Conservation (phyloP, 2,888 invertebrate genomes). For the Oscheius onirici region DNA sequence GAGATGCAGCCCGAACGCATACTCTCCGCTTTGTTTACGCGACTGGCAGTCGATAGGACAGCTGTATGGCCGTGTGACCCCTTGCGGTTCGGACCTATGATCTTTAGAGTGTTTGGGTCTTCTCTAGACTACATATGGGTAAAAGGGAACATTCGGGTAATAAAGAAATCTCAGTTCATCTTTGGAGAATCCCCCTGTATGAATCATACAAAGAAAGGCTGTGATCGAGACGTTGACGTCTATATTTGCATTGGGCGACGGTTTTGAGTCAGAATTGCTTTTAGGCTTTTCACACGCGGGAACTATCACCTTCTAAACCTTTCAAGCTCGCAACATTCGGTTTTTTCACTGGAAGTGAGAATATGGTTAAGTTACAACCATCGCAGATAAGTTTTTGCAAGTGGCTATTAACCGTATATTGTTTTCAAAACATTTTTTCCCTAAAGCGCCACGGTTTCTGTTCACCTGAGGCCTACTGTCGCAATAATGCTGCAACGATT, state of each 20-base stretch:
- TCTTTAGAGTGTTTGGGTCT: background rate
- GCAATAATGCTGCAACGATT: no score
- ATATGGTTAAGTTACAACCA: no score
- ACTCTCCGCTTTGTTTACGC: slow-evolving; percentile 29
- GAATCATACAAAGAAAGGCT: slow-evolving; percentile 15
- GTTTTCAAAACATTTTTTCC: no score
- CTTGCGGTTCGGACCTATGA: background rate
- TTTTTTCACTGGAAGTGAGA: no score
- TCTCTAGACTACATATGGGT: background rate
- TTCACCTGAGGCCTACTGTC: no score
- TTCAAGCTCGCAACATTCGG: slow-evolving; percentile 5
- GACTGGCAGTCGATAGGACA: slow-evolving; percentile 30
- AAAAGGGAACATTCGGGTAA: background rate
- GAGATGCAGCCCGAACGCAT: slow-evolving; percentile 13
- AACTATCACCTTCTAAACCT: background rate
- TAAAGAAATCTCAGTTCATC: background rate
- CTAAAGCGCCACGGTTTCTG: no score
- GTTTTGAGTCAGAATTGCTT: slow-evolving; percentile 23
- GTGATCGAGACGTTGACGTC: background rate
- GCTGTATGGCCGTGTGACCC: slow-evolving; percentile 31
- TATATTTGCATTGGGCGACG: slow-evolving; percentile 20
- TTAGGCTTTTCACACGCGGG: slow-evolving; percentile 3
- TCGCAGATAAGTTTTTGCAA: no score
- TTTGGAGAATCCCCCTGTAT: background rate
- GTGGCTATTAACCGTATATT: no score